These are phyloP conservation scores for Coboldia fuscipes DNA, from an alignment of 1,140 invertebrate species.

Conservation along the genomic window DNA sequence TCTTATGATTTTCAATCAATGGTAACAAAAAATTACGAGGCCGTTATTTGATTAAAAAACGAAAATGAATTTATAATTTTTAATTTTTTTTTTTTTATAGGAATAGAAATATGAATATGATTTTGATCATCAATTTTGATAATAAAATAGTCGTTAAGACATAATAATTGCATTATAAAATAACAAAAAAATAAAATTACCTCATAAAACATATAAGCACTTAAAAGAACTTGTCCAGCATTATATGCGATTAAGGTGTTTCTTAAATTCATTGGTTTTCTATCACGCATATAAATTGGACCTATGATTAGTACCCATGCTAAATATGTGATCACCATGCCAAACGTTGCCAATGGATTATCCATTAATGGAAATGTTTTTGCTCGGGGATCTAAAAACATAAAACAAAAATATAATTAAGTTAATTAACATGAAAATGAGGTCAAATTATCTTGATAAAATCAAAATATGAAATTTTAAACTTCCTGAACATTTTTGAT, in stretches of 20 bases:
- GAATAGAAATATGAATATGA: background rate
- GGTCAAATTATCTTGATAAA: too few relatives aligned
- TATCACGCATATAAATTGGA: constrained; percentile 67
- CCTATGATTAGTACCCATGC: constrained; percentile 61
- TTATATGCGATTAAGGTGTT: constrained; percentile 73
- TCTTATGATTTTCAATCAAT: too few relatives aligned
- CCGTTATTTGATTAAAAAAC: too few relatives aligned
- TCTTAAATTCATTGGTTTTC: constrained; percentile 67
- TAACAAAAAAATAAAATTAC: constrained; percentile 25
- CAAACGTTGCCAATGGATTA: constrained; percentile 63
- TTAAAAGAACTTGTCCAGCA: constrained; percentile 67
- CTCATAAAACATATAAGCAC: constrained; percentile 73
- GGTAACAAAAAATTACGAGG: too few relatives aligned
- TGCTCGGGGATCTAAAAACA: constrained; percentile 53
- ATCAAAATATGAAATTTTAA: too few relatives aligned
- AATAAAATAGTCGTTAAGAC: background rate
- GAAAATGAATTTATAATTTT: background rate
- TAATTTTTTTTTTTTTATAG: constrained; percentile 1
- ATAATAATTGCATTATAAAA: background rate
- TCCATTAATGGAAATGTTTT: constrained; percentile 81
- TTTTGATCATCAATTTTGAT: background rate
- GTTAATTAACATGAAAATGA: background rate
- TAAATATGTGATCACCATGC: constrained; percentile 61
- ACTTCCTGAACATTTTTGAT: too few relatives aligned
- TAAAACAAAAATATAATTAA: background rate